A percentile compares a stretch with the other conserved stretches of the same genome.
Evolutionary conservation across 2,797 vertebrate species (phyloP).

Genomic region (Cryptoprocta ferox): DNA sequence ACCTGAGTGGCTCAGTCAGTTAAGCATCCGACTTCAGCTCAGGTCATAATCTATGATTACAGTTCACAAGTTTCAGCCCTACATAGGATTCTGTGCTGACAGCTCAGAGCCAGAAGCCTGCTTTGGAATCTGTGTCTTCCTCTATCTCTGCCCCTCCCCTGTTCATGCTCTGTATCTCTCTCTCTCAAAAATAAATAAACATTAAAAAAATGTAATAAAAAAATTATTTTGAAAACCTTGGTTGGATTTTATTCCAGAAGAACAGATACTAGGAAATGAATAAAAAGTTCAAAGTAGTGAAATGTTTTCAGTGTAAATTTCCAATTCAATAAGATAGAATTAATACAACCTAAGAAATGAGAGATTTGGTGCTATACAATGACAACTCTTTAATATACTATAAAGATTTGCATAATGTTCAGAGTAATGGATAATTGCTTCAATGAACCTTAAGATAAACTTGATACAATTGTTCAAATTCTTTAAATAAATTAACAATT

Average conservation of each 20-base stretch:
- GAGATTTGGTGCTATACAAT: not conserved
- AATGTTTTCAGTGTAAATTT: constrained; percentile 3
- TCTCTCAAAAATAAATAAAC: too few relatives aligned
- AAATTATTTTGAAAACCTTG: not conserved
- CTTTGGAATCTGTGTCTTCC: too few relatives aligned
- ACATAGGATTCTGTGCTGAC: too few relatives aligned
- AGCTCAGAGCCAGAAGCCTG: too few relatives aligned
- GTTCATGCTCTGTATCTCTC: too few relatives aligned
- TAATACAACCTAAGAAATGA: not conserved
- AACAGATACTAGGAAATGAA: not conserved
- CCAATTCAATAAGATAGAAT: not conserved
- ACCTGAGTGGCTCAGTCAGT: too few relatives aligned
- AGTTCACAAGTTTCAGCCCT: too few relatives aligned
- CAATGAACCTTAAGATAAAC: not conserved
- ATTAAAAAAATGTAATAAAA: too few relatives aligned
- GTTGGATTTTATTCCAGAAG: not conserved
- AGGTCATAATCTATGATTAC: too few relatives aligned
- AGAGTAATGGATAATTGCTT: not conserved
- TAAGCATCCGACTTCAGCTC: too few relatives aligned
- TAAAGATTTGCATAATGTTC: not conserved
- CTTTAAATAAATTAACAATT: not conserved
- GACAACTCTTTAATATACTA: not conserved
- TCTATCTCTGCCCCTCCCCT: too few relatives aligned
- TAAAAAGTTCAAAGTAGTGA: not conserved
- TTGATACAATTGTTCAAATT: not conserved